Conservation (phyloP, 2,888 invertebrate genomes). For the Drosophila anomalata region DNA sequence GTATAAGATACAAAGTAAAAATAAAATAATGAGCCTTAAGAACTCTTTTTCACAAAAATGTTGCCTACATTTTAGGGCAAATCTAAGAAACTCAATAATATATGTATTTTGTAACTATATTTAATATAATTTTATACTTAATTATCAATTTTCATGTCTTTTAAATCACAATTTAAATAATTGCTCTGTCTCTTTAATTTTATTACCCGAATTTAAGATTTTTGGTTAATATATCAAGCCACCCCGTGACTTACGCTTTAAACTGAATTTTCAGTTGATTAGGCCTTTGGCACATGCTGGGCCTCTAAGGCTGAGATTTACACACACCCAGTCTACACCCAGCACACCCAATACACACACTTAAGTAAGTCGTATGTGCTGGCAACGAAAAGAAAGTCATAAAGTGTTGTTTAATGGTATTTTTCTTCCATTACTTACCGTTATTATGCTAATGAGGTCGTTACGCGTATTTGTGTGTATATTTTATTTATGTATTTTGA, state of each 20-base stretch:
- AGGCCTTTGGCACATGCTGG: conserved; percentile 48
- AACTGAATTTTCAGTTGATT: conserved; percentile 38
- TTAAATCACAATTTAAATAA: neutral
- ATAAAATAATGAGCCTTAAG: no score
- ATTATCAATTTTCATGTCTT: neutral
- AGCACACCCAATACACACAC: conserved; percentile 29
- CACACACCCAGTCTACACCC: conserved; percentile 37
- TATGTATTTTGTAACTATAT: no score
- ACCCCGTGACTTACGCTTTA: neutral
- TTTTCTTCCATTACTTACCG: conserved; percentile 82
- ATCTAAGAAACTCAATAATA: no score
- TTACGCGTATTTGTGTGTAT: conserved; percentile 80
- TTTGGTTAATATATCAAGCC: neutral
- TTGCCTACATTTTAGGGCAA: no score
- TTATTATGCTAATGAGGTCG: conserved; percentile 83
- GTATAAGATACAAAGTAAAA: no score
- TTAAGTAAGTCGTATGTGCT: conserved; percentile 26
- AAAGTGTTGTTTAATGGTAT: conserved; percentile 84
- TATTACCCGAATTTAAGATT: neutral
- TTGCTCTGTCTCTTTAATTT: conserved; percentile 3
- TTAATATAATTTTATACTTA: neutral
- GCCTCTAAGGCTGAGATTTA: conserved; percentile 66
- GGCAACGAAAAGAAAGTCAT: conserved; percentile 77
- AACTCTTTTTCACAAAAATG: no score
- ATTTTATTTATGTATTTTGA: conserved; percentile 71